Evolutionary conservation across 2,888 invertebrate genomes (phyloP).

Genomic region (Drosophila multiciliata): DNA sequence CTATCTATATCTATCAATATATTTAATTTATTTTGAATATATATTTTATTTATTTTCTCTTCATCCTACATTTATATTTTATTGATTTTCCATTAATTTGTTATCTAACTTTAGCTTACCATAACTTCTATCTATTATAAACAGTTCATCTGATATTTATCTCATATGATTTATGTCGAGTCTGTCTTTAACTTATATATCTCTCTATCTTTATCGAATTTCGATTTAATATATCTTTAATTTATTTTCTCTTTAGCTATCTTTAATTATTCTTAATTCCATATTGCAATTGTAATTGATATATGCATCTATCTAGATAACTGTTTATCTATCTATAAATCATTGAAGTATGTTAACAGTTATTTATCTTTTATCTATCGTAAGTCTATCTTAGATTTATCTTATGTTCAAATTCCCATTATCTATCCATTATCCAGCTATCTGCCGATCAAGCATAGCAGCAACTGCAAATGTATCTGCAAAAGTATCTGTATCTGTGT

Average conservation of each 20-base stretch:
- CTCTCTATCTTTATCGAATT: neutral
- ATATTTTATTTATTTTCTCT: neutral
- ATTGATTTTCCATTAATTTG: neutral
- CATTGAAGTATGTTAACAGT: neutral
- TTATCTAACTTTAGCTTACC: neutral
- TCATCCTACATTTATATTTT: neutral
- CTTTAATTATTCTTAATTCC: no score
- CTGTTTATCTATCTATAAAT: neutral
- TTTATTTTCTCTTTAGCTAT: neutral
- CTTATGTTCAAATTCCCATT: neutral
- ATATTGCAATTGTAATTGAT: no score
- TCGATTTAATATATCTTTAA: neutral
- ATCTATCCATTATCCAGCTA: neutral
- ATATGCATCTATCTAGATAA: neutral
- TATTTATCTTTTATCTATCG: neutral
- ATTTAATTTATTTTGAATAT: neutral
- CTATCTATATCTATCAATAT: neutral
- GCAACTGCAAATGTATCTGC: neutral
- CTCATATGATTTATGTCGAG: neutral
- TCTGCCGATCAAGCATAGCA: neutral
- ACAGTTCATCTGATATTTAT: neutral
- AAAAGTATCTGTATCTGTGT: constrained; percentile 6
- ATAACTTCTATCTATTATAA: neutral
- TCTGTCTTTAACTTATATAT: no score
- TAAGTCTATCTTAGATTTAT: neutral